These are phyloP conservation scores for Erythrocercus mccallii DNA, from an alignment of 2,113 vertebrate genomes.

Conservation along the genomic window DNA sequence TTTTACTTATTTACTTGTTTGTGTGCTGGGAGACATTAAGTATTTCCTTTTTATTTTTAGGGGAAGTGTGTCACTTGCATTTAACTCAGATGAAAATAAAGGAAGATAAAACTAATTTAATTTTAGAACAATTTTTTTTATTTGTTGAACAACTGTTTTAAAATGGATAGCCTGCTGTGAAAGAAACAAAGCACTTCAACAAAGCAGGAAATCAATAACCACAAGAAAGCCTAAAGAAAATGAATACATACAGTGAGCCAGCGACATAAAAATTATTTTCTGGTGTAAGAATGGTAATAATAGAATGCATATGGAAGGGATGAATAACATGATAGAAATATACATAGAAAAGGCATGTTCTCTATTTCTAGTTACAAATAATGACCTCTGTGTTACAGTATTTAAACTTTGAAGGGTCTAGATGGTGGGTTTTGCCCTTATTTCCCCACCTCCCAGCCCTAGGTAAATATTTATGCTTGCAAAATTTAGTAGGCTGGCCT, in stretches of 20 bases:
- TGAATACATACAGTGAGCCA: conserved; percentile 37
- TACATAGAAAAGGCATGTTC: neutral
- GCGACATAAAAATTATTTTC: conserved; percentile 48
- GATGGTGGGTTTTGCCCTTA: conserved; percentile 14
- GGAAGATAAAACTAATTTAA: conserved; percentile 50
- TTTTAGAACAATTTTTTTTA: conserved; percentile 32
- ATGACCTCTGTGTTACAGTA: conserved; percentile 24
- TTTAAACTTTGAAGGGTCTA: conserved; percentile 40
- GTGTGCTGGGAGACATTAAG: neutral
- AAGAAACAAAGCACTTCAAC: conserved; percentile 49
- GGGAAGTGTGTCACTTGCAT: conserved; percentile 11
- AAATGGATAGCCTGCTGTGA: conserved; percentile 41
- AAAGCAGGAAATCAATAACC: conserved; percentile 66
- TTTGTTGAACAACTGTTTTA: conserved; percentile 49
- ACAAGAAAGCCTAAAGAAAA: conserved; percentile 54
- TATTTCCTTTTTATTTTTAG: neutral
- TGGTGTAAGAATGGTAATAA: conserved; percentile 42
- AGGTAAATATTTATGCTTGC: conserved; percentile 67
- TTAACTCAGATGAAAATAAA: conserved; percentile 47
- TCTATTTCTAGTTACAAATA: conserved; percentile 49
- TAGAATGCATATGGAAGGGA: conserved; percentile 21
- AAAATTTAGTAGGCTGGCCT: conserved; percentile 39
- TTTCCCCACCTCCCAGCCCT: neutral
- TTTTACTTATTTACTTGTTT: neutral
- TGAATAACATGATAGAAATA: conserved; percentile 9